Evolutionary conservation across 2,113 vertebrate species (phyloP), one percentile per base, ranked within the genome.

Genomic region (Thunnus thynnus): DNA sequence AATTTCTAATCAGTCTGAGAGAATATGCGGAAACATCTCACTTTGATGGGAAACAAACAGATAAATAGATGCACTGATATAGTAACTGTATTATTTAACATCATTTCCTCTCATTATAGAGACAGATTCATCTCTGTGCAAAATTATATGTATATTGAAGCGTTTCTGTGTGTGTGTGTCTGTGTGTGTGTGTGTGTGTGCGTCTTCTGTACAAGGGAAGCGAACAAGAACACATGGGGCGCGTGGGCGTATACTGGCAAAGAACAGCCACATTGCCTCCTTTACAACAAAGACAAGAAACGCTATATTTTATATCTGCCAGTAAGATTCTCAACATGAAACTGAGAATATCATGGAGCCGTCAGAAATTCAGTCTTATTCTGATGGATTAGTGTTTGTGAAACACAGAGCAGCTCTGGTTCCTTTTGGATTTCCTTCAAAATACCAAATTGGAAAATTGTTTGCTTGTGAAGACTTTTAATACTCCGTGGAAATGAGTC

Each of bases 161-260:
- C 68, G 20, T 86, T 71, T 81, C 11, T 64, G 58, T 78, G 76
- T 57, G 48, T 72, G 60, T 60, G 13, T 46, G 63, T 36, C 63
- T 47, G 57, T 64, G 22, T 56, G 55, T 17, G 22, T 78, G n/a
- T 72, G 48, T 62, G 20, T 47, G 41, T 36, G 36, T 16, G 41
- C 32, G 50, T 57, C 56, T 81, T 51, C 66, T 83, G 88, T 73
- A 57, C 41, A 41, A 77, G 87, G 70, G 86, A 68, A 83, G 79
- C 47, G 68, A 87, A 84, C 60, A 78, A 50, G 88, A 93, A 90
- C 91, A 93, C 93, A 94, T 91, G 92, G 91, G 88, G 55, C 68
- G 88, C 72, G 93, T 94, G 91, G 94, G 94, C 62, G 92, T 91
- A 83, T 67, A 78, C 90, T 94, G 92, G 93, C 90, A 92, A 78